Base-by-base conservation (phyloP, 2,888 invertebrate genomes). In the Anaspis maculata region DNA sequence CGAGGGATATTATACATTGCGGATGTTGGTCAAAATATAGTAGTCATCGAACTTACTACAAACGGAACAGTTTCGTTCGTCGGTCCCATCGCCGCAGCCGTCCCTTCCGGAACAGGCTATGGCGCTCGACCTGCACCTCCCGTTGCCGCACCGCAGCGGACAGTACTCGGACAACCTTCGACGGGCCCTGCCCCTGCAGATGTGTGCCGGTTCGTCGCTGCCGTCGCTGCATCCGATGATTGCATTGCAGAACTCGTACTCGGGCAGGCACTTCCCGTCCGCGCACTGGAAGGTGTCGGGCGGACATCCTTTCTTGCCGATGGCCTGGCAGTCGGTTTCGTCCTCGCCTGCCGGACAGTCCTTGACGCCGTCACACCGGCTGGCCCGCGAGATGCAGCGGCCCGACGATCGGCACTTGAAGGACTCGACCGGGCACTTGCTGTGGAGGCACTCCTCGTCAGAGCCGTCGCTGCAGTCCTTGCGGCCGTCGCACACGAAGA, bases 171-270 rank as follows among this genome's bases (percentile, higher is more conserved):
- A 61, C 2, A 66, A 51, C 6, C 70, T 46, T 25, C 71, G 59
- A 22, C 69, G 57, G 2, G 71, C 65, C 31, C 76, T 71, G 40
- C 76, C 75, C 45, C 75, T 73, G 59, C 87, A 88, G 11, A 83
- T 70, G 54, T 80, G 79, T n/a, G 80, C 76, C 1, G 85, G 84
- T 61, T 91, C 91, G 59, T 91, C 91, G 39, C 86, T 87, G n/a
- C 81, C 88, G 62, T 91, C 91, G 48, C 79, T 76, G 65, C 90
- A 90, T 12, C 46, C 59, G 30, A 86, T 75, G 33, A 89, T 84
- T 3, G 90, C 88, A 66, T 92, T 91, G 65, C 91, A 92, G 66
- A 89, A 90, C 62, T 88, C 88, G 57, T 87, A 89, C 54, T 87
- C 89, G 0, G 90, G 90, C 37, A 90, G 65, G 56, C 90, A 91